phyloP scores from a whole-genome alignment of 2,113 vertebrate species.

The Piaya cayana region DNA sequence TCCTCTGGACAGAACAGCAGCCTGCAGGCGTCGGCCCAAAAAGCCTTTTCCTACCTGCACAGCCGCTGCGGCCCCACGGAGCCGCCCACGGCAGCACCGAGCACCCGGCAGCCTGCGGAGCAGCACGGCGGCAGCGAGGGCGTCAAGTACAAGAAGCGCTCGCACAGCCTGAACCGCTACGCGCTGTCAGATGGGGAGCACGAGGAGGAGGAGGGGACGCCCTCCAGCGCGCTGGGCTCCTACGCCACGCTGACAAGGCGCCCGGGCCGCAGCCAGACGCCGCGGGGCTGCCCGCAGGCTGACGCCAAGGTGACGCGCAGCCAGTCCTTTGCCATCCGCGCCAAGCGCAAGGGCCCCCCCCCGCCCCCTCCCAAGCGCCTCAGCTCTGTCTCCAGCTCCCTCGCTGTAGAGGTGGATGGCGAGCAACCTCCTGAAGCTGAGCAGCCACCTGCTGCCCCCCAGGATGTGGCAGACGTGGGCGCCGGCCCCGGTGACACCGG shows the following conservation, averaged over 20 bases:
- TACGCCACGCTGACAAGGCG: slow-evolving; percentile 87
- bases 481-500: not conserved
- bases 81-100: not conserved
- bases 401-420: not conserved
- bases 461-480: not conserved
- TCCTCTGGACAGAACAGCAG: slow-evolving; percentile 21
- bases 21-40: slow-evolving; percentile 45
- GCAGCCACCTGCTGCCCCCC: not conserved
- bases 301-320: slow-evolving; percentile 76
- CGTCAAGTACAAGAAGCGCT: slow-evolving; percentile 79
- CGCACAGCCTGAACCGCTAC: slow-evolving; percentile 84
- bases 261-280: slow-evolving; percentile 76
- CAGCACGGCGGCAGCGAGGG: slow-evolving; percentile 19
- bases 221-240: slow-evolving; percentile 77
- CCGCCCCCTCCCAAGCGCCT: slow-evolving; percentile 78
- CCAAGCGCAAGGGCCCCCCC: slow-evolving; percentile 83
- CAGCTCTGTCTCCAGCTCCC: slow-evolving; percentile 77
- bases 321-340: slow-evolving; percentile 83
- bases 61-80: not conserved
- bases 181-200: slow-evolving; percentile 86
- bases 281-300: slow-evolving; percentile 13
- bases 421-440: slow-evolving; percentile 29
- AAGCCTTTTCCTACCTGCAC: slow-evolving; percentile 67
- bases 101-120: slow-evolving; percentile 21
- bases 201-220: slow-evolving; percentile 81